A percentile compares a stretch with the other conserved stretches of the same genome.
Conservation (phyloP, 2,113 vertebrate species). For the Hypomesus transpacificus region DNA sequence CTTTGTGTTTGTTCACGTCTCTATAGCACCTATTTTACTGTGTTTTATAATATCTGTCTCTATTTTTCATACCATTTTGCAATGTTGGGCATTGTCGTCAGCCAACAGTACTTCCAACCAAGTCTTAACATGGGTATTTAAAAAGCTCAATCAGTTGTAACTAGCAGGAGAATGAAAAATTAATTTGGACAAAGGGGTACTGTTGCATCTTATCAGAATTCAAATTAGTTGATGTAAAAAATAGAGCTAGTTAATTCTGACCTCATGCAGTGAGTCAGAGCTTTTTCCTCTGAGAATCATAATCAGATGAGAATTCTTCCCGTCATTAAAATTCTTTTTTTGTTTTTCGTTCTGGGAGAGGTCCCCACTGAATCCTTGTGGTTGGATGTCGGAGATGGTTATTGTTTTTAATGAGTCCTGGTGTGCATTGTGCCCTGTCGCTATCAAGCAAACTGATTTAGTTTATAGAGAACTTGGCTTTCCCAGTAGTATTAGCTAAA, state of each 20-base stretch:
- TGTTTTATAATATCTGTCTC: not conserved
- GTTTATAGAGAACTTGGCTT: slow-evolving; percentile 6
- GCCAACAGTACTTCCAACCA: too few relatives aligned
- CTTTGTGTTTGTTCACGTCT: not conserved
- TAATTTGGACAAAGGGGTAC: too few relatives aligned
- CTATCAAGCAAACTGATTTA: slow-evolving; percentile 22
- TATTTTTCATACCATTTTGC: not conserved
- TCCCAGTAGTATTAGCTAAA: slow-evolving; percentile 7
- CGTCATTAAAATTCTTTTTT: slow-evolving; percentile 38
- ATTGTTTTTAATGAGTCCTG: slow-evolving; percentile 64
- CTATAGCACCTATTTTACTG: not conserved
- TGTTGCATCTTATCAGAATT: too few relatives aligned
- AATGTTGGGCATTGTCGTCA: too few relatives aligned
- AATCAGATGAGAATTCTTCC: slow-evolving; percentile 19
- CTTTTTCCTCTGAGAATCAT: slow-evolving; percentile 15
- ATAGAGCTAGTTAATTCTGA: slow-evolving; percentile 25
- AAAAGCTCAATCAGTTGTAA: too few relatives aligned
- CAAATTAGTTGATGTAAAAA: too few relatives aligned
- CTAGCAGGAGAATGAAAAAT: too few relatives aligned
- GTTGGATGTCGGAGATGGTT: slow-evolving; percentile 36
- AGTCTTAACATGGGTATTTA: too few relatives aligned
- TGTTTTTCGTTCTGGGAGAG: slow-evolving; percentile 23
- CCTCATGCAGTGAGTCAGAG: slow-evolving; percentile 32
- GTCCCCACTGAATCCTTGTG: slow-evolving; percentile 36
- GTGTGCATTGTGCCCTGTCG: slow-evolving; percentile 39